Evolutionary conservation across 2,113 vertebrate genomes (phyloP), one percentile per base, ranked within the genome.

Genomic region (Chitala chitala): DNA sequence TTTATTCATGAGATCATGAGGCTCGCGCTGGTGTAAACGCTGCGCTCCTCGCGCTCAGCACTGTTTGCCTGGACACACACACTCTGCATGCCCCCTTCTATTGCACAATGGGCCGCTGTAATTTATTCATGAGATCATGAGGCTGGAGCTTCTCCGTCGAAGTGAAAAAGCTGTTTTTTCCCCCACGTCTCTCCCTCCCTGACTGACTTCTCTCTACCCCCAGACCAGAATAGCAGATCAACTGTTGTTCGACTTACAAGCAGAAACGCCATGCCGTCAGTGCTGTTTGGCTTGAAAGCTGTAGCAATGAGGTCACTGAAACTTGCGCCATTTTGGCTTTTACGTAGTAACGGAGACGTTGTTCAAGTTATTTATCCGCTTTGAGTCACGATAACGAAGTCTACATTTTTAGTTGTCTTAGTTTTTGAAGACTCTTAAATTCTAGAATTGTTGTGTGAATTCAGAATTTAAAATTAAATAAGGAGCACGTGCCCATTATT

Each of bases 101-200:
- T 86, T 87, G 83, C 88, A 87, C 87, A 87, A 84, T 85, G 83
- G 84, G 78, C 82, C 84, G 77, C 82, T 83, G 75, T 87, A 88
- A 90, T 86, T 83, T 90, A 89, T 89, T 88, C 88, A 90, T 90
- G 85, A 89, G 86, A 84, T 90, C 88, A 89, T 86, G 86, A 84
- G 85, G 85, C 80, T 84, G 76, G 83, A 84, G 86, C 46, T 70
- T 86, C 81, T 87, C 83, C 80, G 82, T 84, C 81, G 75, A 68
- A 86, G 85, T 20, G 82, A 81, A 77, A 75, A 82, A 31, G 71
- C 66, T 42, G 71, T 74, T 81, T 83, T 71, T 54, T 71, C 33
- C 46, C 29, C 70, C 78, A 73, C 81, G 77, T 85, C 77, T 79
- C 84, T 82, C 85, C 79, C 78, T 83, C 78, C 83, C 78, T 78